phyloP scores from a whole-genome alignment of 2,797 vertebrate genomes.

The Euthynnus affinis region DNA sequence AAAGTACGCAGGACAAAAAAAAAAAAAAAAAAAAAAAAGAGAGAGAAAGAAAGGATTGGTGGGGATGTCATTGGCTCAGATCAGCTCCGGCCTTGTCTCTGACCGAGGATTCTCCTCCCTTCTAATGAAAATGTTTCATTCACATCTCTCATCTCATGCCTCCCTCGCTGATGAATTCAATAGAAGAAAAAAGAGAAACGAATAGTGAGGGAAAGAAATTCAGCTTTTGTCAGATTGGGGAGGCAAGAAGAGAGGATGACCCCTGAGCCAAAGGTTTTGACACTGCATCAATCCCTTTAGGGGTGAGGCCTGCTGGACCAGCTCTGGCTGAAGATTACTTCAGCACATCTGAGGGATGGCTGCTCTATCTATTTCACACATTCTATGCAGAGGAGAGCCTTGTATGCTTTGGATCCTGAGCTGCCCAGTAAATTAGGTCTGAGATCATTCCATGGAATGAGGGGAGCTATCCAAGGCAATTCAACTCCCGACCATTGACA shows the following conservation, averaged over 20 bases:
- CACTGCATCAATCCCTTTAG: conserved; percentile 99
- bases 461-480: conserved; percentile 83
- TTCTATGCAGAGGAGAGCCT: conserved; percentile 86
- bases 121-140: conserved; percentile 97
- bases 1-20: conserved; percentile 76
- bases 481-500: conserved; percentile 85
- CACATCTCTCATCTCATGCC: conserved; percentile 89
- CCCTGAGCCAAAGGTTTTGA: conserved; percentile 96
- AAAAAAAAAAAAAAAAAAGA: conserved; percentile 58
- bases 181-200: conserved; percentile 86
- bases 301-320: conserved; percentile 93
- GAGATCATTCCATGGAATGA: conserved; percentile 87
- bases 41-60: conserved; percentile 72
- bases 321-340: conserved; percentile 93
- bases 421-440: conserved; percentile 92
- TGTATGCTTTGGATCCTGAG: conserved; percentile 87
- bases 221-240: conserved; percentile 91
- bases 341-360: conserved; percentile 92
- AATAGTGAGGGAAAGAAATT: conserved; percentile 86
- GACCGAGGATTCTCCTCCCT: conserved; percentile 81
- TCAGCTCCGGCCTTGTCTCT: conserved; percentile 81
- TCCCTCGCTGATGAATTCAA: conserved; percentile 90
- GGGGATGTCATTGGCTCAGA: conserved; percentile 88
- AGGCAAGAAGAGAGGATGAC: conserved; percentile 95
- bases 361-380: conserved; percentile 90